Base-by-base conservation (phyloP, 1,140 invertebrate genomes). In the Ceratina japonica region DNA sequence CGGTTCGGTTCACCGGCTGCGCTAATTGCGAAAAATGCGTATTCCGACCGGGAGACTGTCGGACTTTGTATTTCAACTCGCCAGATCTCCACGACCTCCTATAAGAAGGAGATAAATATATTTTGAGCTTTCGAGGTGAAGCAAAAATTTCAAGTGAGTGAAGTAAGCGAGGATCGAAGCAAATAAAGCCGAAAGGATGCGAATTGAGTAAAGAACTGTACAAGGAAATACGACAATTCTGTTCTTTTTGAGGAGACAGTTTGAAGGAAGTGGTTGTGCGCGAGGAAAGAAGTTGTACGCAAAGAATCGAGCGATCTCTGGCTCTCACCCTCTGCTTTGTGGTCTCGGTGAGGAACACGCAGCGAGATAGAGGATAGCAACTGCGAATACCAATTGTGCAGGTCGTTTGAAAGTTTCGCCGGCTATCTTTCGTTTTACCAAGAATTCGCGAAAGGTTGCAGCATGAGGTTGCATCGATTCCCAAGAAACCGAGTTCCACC, bases 21-120 rank as follows among this genome's bases (percentile, higher is more conserved):
- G 69, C 69, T 78, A 78, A 78, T 78, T 78, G 75, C 69, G 68
- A 78, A 72, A 72, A 78, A 78, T 62, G 20, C 59, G 62, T 58
- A 59, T 24, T 15, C 20, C 20, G 37, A 18, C 37, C n/a, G 44
- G 5, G 18, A 24, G 58, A 8, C 3, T 8, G 15, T 59, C 20
- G 22, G 20, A 24, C 22, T 10, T 44, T 10, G 37, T 44, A 44
- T 44, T 44, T 44, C 37, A 44, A 8, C 5, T 44, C 37, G 37
- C 37, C 37, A 10, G 37, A 44, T 44, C 37, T 44, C 10, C 5
- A 44, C 37, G 5, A 44, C 0, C 27, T 31, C 27, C 27, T 31
- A 4, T 44, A 44, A 44, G 37, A 44, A 44, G 5, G 37, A 44
- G 37, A 8, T 44, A 44, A 44, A 44, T 31, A 37, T 7, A 44